These are phyloP conservation scores for Coendou prehensilis DNA, from an alignment of 2,797 vertebrate species.

Conservation along the genomic window DNA sequence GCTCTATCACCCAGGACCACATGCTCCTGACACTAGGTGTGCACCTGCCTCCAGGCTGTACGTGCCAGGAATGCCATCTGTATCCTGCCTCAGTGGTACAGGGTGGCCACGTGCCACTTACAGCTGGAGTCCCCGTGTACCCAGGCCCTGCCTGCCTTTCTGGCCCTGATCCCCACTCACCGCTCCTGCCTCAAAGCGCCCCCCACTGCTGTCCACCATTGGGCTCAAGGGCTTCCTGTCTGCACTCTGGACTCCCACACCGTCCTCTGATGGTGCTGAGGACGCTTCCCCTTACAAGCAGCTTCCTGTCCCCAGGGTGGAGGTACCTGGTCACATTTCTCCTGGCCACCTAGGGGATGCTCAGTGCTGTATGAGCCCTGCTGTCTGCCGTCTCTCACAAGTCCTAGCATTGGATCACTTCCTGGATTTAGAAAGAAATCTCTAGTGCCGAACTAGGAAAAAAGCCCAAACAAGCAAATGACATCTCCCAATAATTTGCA, in stretches of 20 bases:
- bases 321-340: fast-evolving
- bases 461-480: not conserved
- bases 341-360: no score
- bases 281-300: no score
- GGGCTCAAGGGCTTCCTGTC: no score
- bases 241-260: not conserved
- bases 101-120: not conserved
- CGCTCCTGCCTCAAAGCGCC: not conserved
- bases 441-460: not conserved
- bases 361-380: not conserved
- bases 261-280: not conserved
- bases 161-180: no score
- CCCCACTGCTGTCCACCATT: fast-evolving
- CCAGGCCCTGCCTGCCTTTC: not conserved
- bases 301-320: not conserved
- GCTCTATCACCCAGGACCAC: not conserved
- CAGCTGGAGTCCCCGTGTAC: fast-evolving
- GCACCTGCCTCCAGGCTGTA: not conserved
- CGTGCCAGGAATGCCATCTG: not conserved
- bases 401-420: not conserved
- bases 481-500: not conserved
- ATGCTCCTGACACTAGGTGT: fast-evolving
- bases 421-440: not conserved
- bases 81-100: not conserved
- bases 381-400: fast-evolving